These are phyloP conservation scores for Lottia scabra DNA, from an alignment of 2,888 invertebrate genomes.

Conservation along the genomic window DNA sequence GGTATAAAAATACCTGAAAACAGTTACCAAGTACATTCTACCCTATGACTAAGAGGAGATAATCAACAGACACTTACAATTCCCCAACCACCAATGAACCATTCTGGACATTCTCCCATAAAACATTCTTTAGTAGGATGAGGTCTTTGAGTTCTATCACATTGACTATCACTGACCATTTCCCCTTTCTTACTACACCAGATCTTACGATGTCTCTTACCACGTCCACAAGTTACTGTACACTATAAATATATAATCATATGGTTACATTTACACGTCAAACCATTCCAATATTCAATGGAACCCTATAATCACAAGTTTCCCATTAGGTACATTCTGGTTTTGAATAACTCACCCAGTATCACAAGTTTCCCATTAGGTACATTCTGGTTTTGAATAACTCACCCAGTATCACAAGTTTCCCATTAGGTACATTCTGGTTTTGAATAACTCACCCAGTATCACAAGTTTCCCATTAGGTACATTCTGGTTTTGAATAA, in stretches of 20 bases:
- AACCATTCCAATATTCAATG: too few relatives aligned
- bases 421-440: too few relatives aligned
- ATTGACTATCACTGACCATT: constrained; percentile 48
- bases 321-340: constrained; percentile 77
- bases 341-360: constrained; percentile 72
- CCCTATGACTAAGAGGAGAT: not conserved
- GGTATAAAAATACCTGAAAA: too few relatives aligned
- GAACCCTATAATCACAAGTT: constrained; percentile 71
- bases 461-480: too few relatives aligned
- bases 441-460: too few relatives aligned
- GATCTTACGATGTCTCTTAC: constrained; percentile 72
- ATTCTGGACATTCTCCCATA: constrained; percentile 55
- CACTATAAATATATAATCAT: constrained; percentile 71
- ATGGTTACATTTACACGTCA: too few relatives aligned
- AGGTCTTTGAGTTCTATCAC: constrained; percentile 50
- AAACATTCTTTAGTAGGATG: constrained; percentile 50
- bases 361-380: constrained; percentile 74
- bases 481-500: too few relatives aligned
- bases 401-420: too few relatives aligned
- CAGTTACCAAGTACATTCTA: too few relatives aligned
- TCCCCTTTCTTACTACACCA: constrained; percentile 59
- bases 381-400: constrained; percentile 76
- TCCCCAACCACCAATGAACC: constrained; percentile 60
- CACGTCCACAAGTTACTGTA: constrained; percentile 77
- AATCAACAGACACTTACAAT: constrained; percentile 41